These are phyloP conservation scores for Hexactinellida sp. DNA, from an alignment of 37 sponge, comb jelly and placozoan genomes.

Conservation along the genomic window DNA sequence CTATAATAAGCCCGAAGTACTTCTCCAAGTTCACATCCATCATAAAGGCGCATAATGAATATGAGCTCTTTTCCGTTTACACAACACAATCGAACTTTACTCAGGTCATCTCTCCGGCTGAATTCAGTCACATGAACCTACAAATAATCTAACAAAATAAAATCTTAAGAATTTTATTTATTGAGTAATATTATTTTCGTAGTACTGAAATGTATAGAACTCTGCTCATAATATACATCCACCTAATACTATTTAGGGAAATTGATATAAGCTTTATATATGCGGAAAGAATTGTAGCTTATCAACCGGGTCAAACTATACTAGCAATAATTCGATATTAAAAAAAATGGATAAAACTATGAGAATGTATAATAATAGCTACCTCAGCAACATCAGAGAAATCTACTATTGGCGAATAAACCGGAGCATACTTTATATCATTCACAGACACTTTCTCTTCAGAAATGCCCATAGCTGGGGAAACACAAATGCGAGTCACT, in stretches of 20 bases:
- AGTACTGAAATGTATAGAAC: too few relatives aligned
- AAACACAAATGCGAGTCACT: neutral
- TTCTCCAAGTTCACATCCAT: neutral
- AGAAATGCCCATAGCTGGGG: neutral
- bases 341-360: too few relatives aligned
- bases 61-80: neutral
- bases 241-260: too few relatives aligned
- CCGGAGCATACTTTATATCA: neutral
- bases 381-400: neutral
- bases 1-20: neutral
- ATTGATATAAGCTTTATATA: too few relatives aligned
- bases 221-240: too few relatives aligned
- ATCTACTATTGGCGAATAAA: neutral
- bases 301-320: too few relatives aligned
- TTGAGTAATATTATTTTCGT: too few relatives aligned
- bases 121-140: neutral
- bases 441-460: neutral
- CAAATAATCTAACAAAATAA: too few relatives aligned
- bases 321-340: too few relatives aligned
- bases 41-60: neutral
- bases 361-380: too few relatives aligned
- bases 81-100: neutral
- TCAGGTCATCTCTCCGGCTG: neutral
- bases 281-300: too few relatives aligned
- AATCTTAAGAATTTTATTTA: too few relatives aligned